Percentiles rank a stretch among this genome's conserved stretches.
phyloP scores from a whole-genome alignment of 2,113 vertebrate species.

The Microcebus murinus region DNA sequence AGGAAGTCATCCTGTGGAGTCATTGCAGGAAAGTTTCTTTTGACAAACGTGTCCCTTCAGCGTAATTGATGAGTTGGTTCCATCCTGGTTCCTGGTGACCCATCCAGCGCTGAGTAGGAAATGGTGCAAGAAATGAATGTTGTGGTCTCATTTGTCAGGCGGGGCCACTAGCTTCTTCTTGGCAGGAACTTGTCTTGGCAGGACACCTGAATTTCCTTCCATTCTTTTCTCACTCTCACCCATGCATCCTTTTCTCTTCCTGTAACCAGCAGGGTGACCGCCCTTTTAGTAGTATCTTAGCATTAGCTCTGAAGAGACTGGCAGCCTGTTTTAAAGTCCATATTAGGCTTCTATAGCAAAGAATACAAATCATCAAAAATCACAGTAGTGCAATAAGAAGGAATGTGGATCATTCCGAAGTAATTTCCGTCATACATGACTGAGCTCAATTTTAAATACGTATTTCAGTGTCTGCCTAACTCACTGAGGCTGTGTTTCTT shows the following conservation, averaged over 20 bases:
- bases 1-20: not conserved
- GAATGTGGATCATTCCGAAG: not conserved
- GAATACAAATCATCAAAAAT: not conserved
- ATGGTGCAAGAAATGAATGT: slow-evolving; percentile 44
- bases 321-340: not conserved
- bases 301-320: not conserved
- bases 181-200: not conserved
- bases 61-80: slow-evolving; percentile 35
- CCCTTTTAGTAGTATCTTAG: not conserved
- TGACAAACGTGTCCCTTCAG: not conserved
- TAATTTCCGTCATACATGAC: not conserved
- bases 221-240: not conserved
- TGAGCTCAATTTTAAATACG: not conserved
- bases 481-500: not conserved
- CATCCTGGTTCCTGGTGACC: not conserved
- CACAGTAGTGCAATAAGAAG: not conserved
- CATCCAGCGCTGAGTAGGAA: slow-evolving; percentile 24
- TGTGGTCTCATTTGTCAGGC: not conserved
- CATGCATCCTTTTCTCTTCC: not conserved
- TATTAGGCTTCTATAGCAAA: not conserved
- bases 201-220: not conserved
- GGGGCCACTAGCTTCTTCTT: not conserved
- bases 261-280: not conserved
- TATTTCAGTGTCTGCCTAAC: not conserved
- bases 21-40: not conserved